phyloP scores from a whole-genome alignment of 2,797 vertebrate genomes.

The Hypotaenidia okinawae region DNA sequence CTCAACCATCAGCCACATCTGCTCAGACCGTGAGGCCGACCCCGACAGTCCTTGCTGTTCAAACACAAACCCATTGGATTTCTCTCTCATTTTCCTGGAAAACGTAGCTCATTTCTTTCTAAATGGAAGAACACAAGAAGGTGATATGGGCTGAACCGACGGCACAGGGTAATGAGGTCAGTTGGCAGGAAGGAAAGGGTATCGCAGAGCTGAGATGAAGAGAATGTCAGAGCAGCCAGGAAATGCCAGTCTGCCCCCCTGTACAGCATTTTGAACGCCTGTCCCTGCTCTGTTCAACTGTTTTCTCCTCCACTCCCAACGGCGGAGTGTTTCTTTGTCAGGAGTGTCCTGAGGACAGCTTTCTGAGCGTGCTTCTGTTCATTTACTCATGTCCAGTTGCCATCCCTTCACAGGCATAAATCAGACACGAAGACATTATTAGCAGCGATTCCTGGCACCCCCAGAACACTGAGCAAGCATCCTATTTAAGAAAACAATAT shows the following conservation, averaged over 20 bases:
- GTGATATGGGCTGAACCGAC: background rate
- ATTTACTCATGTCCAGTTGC: background rate
- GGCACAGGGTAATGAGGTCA: background rate
- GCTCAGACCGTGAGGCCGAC: background rate
- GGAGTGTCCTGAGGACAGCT: background rate
- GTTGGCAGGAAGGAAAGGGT: background rate
- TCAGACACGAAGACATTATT: background rate
- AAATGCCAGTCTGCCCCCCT: background rate
- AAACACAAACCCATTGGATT: background rate
- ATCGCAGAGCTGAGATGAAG: background rate
- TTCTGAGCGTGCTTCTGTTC: background rate
- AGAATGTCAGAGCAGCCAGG: background rate
- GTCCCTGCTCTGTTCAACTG: background rate
- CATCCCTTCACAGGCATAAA: constrained; percentile 12
- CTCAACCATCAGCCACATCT: background rate
- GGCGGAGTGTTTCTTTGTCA: background rate
- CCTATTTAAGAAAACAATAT: constrained; percentile 23
- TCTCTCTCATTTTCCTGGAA: background rate
- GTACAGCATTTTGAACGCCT: background rate
- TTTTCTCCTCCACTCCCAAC: background rate
- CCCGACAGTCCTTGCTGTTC: background rate
- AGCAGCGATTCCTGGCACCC: constrained; percentile 14
- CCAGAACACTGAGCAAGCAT: constrained; percentile 29
- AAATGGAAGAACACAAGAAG: background rate
- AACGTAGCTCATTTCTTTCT: background rate